These are phyloP conservation scores for Papilio aristodemus DNA, from an alignment of 1,140 invertebrate species.

Conservation along the genomic window DNA sequence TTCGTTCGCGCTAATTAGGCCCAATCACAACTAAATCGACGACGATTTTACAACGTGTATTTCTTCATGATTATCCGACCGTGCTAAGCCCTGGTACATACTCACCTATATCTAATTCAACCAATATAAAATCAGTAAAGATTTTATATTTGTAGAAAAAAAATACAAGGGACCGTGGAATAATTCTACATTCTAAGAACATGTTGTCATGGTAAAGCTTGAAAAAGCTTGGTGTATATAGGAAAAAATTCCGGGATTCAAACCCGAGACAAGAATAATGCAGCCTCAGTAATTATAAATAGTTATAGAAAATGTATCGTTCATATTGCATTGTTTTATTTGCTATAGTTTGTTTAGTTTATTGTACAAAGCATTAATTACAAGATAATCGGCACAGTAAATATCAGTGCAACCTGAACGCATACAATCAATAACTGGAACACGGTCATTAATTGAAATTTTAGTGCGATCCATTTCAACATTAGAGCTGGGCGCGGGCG, in stretches of 20 bases:
- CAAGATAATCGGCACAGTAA: not conserved
- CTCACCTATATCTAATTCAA: no score
- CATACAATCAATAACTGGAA: conserved; percentile 2
- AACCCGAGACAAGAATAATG: no score
- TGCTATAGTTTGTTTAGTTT: not conserved
- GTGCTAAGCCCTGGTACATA: not conserved
- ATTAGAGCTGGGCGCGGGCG: not conserved
- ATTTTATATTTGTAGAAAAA: no score
- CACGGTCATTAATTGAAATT: conserved; percentile 22
- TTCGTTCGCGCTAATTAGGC: not conserved
- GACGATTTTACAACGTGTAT: not conserved
- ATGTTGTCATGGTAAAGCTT: no score
- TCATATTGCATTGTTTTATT: not conserved
- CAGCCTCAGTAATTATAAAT: no score
- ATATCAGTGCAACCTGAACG: not conserved
- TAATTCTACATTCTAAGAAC: no score
- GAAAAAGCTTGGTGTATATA: no score
- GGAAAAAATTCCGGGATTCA: no score
- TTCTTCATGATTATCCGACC: not conserved
- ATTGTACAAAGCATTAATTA: not conserved
- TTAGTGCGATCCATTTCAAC: conserved; percentile 23
- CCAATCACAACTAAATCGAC: not conserved
- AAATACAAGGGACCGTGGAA: no score
- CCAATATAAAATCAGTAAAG: no score
- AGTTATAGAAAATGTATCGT: no score